Evolutionary conservation across 2,888 invertebrate genomes (phyloP), one percentile per base, ranked within the genome.

Genomic region (Latrodectus elegans): DNA sequence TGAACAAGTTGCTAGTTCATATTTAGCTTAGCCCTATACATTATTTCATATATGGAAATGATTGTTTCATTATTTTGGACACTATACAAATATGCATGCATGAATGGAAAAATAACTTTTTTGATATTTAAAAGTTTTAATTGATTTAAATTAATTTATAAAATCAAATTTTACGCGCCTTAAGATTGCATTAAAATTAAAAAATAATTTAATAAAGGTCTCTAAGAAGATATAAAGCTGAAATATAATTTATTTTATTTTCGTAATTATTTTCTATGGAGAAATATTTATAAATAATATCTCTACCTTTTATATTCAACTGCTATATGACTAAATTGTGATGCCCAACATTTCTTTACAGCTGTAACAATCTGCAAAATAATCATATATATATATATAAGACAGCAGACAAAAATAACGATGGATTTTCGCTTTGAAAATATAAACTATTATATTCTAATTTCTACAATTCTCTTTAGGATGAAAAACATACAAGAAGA

Each of bases 301-400:
- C n/a, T n/a, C n/a, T 60, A 79, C 79, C 79, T 71, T 91, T 96
- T 93, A 91, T 97, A 97, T 90, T 95, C 94, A 0, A 96, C 95
- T 90, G 96, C 96, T 90, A 95, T 95, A 91, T 94, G 95, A 0
- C 95, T 94, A 91, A 95, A 97, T 90, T 96, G 94, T 0, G 97
- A 97, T 0, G 95, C 95, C 97, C 97, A 97, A 91, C 97, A 97
- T 84, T 94, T 93, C 74, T 94, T 92, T 1, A 97, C 93, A 8
- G 94, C 70, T 26, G 22, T 53, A n/a, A 79, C 55, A 70, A 79
- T 79, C 79, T 79, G 14, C 8, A 77, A 26, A 15, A 11, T 0
- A 52, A 74, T 14, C 72, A 22, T 22, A 22, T 22, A 22, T 22
- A 22, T 22, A 22, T 22, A 22, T 22, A 22, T 22, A 22, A 1